phyloP scores from a whole-genome alignment of 2,888 invertebrate genomes.

The Linhomoeus sp. region DNA sequence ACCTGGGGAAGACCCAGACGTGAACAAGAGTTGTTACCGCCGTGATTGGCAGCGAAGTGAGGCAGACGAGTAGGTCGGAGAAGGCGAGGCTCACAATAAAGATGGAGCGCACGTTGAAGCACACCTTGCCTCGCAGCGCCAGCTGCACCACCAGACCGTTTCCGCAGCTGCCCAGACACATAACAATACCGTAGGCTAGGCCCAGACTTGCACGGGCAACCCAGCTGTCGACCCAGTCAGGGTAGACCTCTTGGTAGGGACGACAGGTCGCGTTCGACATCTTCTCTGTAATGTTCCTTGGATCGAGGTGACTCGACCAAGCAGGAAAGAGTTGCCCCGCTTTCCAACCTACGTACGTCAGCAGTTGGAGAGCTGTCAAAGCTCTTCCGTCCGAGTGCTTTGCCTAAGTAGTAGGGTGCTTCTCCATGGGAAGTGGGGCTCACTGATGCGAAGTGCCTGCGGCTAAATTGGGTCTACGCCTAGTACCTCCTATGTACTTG shows the following conservation, averaged over 20 bases:
- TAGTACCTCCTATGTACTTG: too few relatives aligned
- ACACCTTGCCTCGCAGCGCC: constrained; percentile 11
- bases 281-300: too few relatives aligned
- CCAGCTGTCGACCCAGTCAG: constrained; percentile 11
- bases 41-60: constrained; percentile 21
- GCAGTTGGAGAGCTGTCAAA: too few relatives aligned
- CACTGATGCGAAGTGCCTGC: too few relatives aligned
- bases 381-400: too few relatives aligned
- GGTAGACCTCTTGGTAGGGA: constrained; percentile 1
- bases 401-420: too few relatives aligned
- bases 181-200: constrained; percentile 19
- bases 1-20: constrained; percentile 20
- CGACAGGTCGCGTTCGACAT: not conserved
- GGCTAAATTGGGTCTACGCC: too few relatives aligned
- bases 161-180: constrained; percentile 19
- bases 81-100: constrained; percentile 12
- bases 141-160: constrained; percentile 14
- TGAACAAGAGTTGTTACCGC: constrained; percentile 20
- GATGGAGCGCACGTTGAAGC: constrained; percentile 17
- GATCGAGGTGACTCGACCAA: too few relatives aligned
- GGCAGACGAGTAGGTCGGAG: constrained; percentile 13
- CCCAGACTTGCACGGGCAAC: constrained; percentile 14
- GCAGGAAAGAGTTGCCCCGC: too few relatives aligned
- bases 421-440: too few relatives aligned
- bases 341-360: too few relatives aligned